Percentiles rank a stretch among this genome's conserved stretches.
phyloP scores from a whole-genome alignment of 2,888 invertebrate genomes.

The Acleris laterana region DNA sequence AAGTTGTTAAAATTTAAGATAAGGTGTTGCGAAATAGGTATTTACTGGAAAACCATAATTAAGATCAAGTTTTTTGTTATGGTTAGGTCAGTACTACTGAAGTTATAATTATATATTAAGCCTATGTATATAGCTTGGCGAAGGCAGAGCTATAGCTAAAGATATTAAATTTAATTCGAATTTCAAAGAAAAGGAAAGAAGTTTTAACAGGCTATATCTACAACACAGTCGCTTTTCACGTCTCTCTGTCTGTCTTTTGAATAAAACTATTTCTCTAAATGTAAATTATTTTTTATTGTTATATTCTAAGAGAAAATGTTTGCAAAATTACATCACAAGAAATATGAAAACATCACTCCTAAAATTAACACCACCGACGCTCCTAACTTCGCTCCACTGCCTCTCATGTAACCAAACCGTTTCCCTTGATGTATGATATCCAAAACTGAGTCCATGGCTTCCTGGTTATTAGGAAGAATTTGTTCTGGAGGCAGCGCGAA shows the following conservation, averaged over 20 bases:
- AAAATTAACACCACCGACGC: conserved; percentile 16
- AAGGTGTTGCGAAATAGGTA: too few relatives aligned
- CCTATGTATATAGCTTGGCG: too few relatives aligned
- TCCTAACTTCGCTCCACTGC: not conserved
- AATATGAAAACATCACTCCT: not conserved
- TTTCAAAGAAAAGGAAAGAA: not conserved
- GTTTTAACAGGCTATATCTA: not conserved
- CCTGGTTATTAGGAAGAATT: conserved; percentile 81
- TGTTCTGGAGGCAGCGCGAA: conserved; percentile 85
- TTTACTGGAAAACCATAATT: not conserved
- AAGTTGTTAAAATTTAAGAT: not conserved
- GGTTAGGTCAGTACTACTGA: too few relatives aligned
- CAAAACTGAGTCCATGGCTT: conserved; percentile 80
- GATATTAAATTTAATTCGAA: too few relatives aligned
- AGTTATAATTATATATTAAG: too few relatives aligned
- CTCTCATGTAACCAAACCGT: conserved; percentile 53
- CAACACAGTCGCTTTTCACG: not conserved
- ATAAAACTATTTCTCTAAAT: too few relatives aligned
- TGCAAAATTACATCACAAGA: not conserved
- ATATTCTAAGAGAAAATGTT: too few relatives aligned
- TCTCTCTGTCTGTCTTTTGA: too few relatives aligned
- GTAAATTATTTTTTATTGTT: too few relatives aligned
- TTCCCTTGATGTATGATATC: conserved; percentile 64
- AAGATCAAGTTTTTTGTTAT: too few relatives aligned
- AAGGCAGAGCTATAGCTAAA: too few relatives aligned